Evolutionary conservation across 2,113 vertebrate genomes (phyloP).

Genomic region (sheep (Ovis aries)): ARS-UI_Ramb_v3.0 NC_056078.1:10920001-10920500

Average conservation of each 20-base stretch:
- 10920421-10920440: neutral
- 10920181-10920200: neutral
- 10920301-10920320: neutral
- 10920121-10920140: neutral
- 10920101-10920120: neutral
- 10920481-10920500: neutral
- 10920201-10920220: neutral
- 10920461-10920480: neutral
- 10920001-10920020: neutral
- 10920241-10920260: neutral
- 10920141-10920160: neutral
- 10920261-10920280: neutral
- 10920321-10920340: neutral
- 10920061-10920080: neutral
- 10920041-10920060: neutral
- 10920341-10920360: neutral
- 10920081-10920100: neutral
- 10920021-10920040: rapidly evolving
- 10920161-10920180: neutral
- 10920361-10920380: neutral
- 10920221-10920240: neutral
- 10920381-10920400: neutral
- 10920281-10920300: neutral
- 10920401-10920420: rapidly evolving
- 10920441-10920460: neutral